Conservation (phyloP, 2,888 invertebrate species). For the Cephus pulcher region DNA sequence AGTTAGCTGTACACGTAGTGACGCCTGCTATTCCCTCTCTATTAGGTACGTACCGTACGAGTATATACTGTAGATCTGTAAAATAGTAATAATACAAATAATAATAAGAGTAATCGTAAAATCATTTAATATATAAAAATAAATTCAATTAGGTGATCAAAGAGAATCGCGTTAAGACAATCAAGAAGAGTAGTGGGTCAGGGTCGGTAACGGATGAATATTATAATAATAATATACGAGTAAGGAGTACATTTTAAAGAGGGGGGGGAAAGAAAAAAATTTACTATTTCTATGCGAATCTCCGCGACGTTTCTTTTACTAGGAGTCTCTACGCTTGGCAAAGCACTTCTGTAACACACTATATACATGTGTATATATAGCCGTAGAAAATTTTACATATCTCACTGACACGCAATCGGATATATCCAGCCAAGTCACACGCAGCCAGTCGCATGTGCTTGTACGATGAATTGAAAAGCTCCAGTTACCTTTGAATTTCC, state of each 20-base stretch:
- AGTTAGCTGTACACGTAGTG: neutral
- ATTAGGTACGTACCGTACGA: neutral
- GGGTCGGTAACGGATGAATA: constrained; percentile 18
- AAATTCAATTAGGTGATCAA: constrained; percentile 3
- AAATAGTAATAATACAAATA: neutral
- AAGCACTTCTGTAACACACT: constrained; percentile 14
- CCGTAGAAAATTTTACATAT: constrained; percentile 7
- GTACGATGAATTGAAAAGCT: neutral
- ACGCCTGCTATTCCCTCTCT: neutral
- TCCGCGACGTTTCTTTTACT: constrained; percentile 14
- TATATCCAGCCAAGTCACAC: neutral
- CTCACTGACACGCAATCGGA: neutral
- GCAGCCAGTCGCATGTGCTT: neutral
- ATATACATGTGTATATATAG: constrained; percentile 10
- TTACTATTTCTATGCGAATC: constrained; percentile 20
- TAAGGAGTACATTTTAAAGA: neutral
- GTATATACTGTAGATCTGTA: neutral
- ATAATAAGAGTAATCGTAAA: neutral
- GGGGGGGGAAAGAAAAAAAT: neutral
- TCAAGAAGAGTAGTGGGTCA: constrained; percentile 55
- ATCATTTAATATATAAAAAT: neutral
- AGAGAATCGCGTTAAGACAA: constrained; percentile 63
- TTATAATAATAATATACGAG: constrained; percentile 9
- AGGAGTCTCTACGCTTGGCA: neutral
- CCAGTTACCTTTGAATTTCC: neutral